Conservation (phyloP, 1,140 invertebrate species). For the Lamellibrachia luymesi region DNA sequence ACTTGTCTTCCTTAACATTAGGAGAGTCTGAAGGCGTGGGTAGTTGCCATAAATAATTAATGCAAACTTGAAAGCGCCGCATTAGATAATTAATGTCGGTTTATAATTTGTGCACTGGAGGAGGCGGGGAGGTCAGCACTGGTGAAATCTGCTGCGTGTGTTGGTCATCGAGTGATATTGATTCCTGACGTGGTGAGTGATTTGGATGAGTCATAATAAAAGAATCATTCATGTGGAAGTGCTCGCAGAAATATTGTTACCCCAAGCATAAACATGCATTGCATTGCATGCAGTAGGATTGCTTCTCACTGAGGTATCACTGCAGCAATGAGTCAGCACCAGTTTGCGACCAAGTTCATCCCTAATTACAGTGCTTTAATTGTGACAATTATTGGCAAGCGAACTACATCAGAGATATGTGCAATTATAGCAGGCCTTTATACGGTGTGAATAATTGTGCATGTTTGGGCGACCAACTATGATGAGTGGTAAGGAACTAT, state of each 20-base stretch:
- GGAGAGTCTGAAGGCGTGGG: neutral
- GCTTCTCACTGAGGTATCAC: neutral
- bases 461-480: neutral
- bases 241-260: neutral
- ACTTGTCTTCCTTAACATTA: neutral
- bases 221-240: neutral
- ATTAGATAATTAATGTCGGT: neutral
- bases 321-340: neutral
- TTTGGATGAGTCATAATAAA: neutral
- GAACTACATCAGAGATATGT: neutral
- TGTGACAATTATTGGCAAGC: neutral
- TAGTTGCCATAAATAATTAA: neutral
- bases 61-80: neutral
- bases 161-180: neutral
- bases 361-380: neutral
- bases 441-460: neutral
- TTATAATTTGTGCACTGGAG: neutral
- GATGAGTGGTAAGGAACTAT: neutral
- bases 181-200: neutral
- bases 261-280: neutral
- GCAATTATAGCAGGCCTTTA: neutral
- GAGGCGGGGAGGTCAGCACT: neutral
- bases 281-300: neutral
- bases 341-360: neutral
- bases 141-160: neutral